phyloP scores from a whole-genome alignment of 2,888 invertebrate species.

The Apamea epomidion region DNA sequence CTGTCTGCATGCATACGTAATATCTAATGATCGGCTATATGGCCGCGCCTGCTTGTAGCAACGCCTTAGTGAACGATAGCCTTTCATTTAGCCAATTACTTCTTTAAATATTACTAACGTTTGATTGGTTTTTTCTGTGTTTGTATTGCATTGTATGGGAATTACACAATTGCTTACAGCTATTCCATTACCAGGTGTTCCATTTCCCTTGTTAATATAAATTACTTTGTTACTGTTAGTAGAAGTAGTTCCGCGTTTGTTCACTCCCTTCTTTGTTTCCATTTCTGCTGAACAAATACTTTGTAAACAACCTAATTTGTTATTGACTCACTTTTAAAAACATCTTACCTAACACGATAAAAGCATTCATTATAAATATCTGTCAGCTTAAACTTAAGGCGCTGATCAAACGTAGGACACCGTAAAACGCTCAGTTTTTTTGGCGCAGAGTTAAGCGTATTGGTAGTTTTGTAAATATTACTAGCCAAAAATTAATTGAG shows the following conservation, averaged over 20 bases:
- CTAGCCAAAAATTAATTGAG: not conserved
- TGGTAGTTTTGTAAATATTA: not conserved
- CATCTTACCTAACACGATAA: conserved; percentile 10
- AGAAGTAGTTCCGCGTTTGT: conserved; percentile 26
- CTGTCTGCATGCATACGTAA: conserved; percentile 51
- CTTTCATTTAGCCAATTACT: conserved; percentile 55
- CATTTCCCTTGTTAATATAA: conserved; percentile 45
- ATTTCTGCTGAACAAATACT: conserved; percentile 1
- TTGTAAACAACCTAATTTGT: conserved; percentile 24
- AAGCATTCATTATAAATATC: conserved; percentile 28
- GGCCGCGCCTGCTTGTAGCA: conserved; percentile 15
- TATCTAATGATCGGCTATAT: conserved; percentile 50
- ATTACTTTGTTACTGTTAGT: conserved; percentile 39
- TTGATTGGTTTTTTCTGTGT: conserved; percentile 32
- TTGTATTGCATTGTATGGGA: conserved; percentile 23
- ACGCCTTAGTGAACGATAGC: conserved; percentile 49
- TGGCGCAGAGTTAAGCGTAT: not conserved
- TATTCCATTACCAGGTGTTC: conserved; percentile 32
- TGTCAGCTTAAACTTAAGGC: conserved; percentile 28
- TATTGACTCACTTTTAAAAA: conserved; percentile 7
- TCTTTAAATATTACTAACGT: conserved; percentile 46
- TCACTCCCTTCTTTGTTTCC: conserved; percentile 17
- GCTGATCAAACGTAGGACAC: not conserved
- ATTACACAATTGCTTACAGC: conserved; percentile 21
- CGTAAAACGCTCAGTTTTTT: not conserved